These are phyloP conservation scores for Cremastinae sp. DNA, from an alignment of 2,888 invertebrate species.

Conservation along the genomic window DNA sequence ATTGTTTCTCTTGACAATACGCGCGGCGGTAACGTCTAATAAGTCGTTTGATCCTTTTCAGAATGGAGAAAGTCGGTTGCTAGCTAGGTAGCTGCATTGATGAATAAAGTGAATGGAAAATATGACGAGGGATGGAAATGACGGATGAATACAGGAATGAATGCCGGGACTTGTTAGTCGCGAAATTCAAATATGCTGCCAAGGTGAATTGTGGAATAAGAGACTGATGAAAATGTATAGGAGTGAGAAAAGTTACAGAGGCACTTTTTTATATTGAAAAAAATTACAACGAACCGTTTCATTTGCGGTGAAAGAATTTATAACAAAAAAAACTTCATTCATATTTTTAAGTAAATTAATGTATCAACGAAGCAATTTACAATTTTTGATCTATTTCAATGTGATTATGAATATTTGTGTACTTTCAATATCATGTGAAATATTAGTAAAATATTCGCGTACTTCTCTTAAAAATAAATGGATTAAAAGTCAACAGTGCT, in stretches of 20 bases:
- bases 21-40: slow-evolving; percentile 61
- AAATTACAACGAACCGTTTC: neutral
- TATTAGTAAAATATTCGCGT: too few relatives aligned
- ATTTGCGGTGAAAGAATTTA: slow-evolving; percentile 38
- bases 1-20: slow-evolving; percentile 61
- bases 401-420: too few relatives aligned
- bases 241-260: neutral
- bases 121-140: slow-evolving; percentile 32
- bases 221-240: slow-evolving; percentile 4
- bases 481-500: too few relatives aligned
- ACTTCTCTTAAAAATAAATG: too few relatives aligned
- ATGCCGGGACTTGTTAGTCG: slow-evolving; percentile 31
- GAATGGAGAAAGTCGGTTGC: slow-evolving; percentile 59
- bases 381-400: too few relatives aligned
- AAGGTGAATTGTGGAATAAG: slow-evolving; percentile 10
- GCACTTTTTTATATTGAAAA: slow-evolving; percentile 14
- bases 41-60: slow-evolving; percentile 66
- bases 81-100: slow-evolving; percentile 24
- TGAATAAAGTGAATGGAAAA: slow-evolving; percentile 31
- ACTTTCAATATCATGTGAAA: too few relatives aligned
- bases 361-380: slow-evolving; percentile 69
- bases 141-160: slow-evolving; percentile 38
- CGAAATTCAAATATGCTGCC: slow-evolving; percentile 30
- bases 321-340: too few relatives aligned
- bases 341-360: slow-evolving; percentile 69